Evolutionary conservation across 2,113 vertebrate species (phyloP).

Genomic region (Halcyon malimbica): DNA sequence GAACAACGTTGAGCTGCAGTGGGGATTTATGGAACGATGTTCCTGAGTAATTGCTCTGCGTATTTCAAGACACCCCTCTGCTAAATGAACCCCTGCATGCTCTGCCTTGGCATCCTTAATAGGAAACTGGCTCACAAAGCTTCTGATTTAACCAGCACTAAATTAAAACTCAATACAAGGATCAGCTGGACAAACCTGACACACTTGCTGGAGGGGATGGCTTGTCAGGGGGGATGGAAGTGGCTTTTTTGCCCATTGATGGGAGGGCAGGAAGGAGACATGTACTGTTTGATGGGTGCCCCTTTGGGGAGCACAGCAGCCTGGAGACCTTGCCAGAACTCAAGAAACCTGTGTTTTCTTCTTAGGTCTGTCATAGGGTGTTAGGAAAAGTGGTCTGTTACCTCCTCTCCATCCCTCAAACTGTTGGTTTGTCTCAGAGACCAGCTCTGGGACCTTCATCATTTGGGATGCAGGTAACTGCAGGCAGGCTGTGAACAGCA

Average conservation of each 20-base stretch:
- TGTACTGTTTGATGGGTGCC: neutral
- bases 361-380: neutral
- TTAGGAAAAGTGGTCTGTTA: neutral
- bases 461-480: fast-evolving
- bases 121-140: neutral
- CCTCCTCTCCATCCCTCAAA: neutral
- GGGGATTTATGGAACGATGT: neutral
- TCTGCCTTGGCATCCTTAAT: neutral
- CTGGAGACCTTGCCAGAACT: neutral
- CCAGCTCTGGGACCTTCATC: neutral
- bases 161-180: neutral
- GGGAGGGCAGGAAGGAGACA: neutral
- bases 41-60: neutral
- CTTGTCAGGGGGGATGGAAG: neutral
- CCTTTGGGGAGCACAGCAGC: neutral
- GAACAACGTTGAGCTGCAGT: neutral
- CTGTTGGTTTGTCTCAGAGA: neutral
- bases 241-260: neutral
- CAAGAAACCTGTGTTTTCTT: neutral
- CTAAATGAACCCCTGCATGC: neutral
- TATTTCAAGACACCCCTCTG: neutral
- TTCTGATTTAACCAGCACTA: neutral
- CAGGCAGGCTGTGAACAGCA: neutral
- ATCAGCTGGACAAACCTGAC: neutral
- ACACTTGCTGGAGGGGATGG: neutral